Percentiles rank a stretch among this genome's conserved stretches.
phyloP scores from a whole-genome alignment of 2,113 vertebrate genomes.

The Ursus arctos region DNA sequence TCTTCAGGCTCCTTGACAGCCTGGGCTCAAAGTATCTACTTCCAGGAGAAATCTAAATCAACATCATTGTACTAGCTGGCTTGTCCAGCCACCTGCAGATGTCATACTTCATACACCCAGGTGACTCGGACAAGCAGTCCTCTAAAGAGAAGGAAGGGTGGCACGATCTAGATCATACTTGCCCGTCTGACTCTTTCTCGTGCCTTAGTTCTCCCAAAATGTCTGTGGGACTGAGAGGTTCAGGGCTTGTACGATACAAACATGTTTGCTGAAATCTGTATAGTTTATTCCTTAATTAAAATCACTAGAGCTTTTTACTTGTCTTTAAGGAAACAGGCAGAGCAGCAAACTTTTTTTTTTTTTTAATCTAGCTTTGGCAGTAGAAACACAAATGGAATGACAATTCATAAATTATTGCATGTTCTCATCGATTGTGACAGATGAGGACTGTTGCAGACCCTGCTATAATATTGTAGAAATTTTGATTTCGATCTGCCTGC shows the following conservation, averaged over 20 bases:
- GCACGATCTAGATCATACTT: rapidly evolving
- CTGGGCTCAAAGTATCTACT: not conserved
- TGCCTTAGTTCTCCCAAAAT: not conserved
- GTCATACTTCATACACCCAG: rapidly evolving
- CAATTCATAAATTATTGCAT: not conserved
- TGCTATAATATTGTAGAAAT: not conserved
- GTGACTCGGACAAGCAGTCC: not conserved
- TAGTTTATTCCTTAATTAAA: not conserved
- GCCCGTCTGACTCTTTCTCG: too few species aligned
- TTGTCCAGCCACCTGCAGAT: not conserved
- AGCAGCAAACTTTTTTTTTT: not conserved
- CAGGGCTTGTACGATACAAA: not conserved
- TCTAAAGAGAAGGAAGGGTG: not conserved
- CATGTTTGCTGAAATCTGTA: not conserved
- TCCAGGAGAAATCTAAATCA: not conserved
- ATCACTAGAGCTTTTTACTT: not conserved
- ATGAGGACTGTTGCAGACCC: not conserved
- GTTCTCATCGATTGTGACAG: not conserved
- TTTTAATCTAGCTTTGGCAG: not conserved
- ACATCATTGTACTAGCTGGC: not conserved
- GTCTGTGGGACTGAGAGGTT: not conserved
- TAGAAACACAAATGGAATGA: not conserved
- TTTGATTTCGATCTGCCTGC: not conserved
- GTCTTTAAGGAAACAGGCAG: not conserved
- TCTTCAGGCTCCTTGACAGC: not conserved